A percentile compares a stretch with the other conserved stretches of the same genome.
Evolutionary conservation across 1,140 invertebrate genomes (phyloP).

Genomic region (Archivesica marissinica): DNA sequence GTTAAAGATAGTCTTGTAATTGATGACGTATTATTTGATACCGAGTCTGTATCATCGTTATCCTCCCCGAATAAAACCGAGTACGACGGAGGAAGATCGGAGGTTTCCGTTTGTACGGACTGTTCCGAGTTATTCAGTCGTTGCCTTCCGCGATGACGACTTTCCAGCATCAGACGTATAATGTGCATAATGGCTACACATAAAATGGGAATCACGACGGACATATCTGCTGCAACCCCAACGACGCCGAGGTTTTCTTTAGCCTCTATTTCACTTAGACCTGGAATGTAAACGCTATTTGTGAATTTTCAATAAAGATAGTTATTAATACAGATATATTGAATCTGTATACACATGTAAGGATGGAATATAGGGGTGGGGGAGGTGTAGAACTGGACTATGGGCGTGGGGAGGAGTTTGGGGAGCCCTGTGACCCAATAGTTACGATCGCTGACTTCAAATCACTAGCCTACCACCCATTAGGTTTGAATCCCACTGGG

Average conservation of each 20-base stretch:
- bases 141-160: not conserved
- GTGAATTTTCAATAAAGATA: too few species aligned
- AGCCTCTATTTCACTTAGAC: not conserved
- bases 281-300: not conserved
- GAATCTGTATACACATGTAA: too few species aligned
- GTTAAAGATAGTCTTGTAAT: not conserved
- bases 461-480: too few species aligned
- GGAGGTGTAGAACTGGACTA: too few species aligned
- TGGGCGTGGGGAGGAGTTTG: too few species aligned
- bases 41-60: not conserved
- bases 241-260: constrained; percentile 36
- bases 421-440: too few species aligned
- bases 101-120: constrained; percentile 24
- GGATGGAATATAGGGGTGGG: too few species aligned
- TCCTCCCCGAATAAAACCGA: constrained; percentile 22
- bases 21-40: not conserved
- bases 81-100: constrained; percentile 40
- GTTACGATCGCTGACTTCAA: too few species aligned
- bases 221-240: constrained; percentile 34
- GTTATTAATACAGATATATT: too few species aligned
- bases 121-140: constrained; percentile 1
- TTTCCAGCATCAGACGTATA: not conserved
- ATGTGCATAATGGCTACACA: constrained; percentile 48
- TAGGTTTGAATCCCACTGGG: too few species aligned
- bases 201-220: constrained; percentile 25